Base-by-base conservation (phyloP, 23 tunicate species). In the Phallusia fumigata region DNA sequence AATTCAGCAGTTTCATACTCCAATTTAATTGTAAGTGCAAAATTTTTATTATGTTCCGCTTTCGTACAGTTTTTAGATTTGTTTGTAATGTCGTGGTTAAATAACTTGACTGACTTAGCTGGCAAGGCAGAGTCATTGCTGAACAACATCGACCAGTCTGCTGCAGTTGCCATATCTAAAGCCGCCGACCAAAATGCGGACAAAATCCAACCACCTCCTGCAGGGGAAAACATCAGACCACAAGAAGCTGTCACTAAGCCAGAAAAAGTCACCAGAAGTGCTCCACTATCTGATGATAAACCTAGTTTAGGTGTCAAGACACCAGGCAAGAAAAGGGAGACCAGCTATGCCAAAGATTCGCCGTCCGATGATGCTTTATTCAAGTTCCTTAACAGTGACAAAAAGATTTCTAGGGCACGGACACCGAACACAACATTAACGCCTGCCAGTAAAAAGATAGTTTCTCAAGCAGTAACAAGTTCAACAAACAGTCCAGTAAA, bases 111-210 rank as follows among this genome's bases (percentile, higher is more conserved):
- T 10, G 93, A 85, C 52, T 75, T 93, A 19, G 99, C 99, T 52
- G 96, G 96, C 18, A 93, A 96, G 73, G 99, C 97, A 33, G 99
- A 96, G 65, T 74, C 88, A 19, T 80, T 96, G 81, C 84, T 96
- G 0, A 93, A 91, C 80, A 96, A 96, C 65, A 88, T 96, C 36
- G 99, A 96, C 65, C 96, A 96, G 87, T 69, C 89, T 31, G 99
- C 99, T 33, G 99, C 97, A 69, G 97, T 74, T 80, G 96, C 90
- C 24, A 96, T 96, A 6, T 73, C 77, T 11, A 88, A 88, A 82
- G 82, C 83, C 0, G 40, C 65, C 0, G 78, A 30, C 33, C 47
- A 40, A 40, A 40, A 73, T 31, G 31, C 1, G 8, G 69, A 65
- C 16, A 53, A 36, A 78, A 52, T 65, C 5, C 18, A 65, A 19